Percentiles rank a stretch among this genome's conserved stretches.
Evolutionary conservation across 2,797 vertebrate genomes (phyloP).

Genomic region (Gadopsis bispinosus): DNA sequence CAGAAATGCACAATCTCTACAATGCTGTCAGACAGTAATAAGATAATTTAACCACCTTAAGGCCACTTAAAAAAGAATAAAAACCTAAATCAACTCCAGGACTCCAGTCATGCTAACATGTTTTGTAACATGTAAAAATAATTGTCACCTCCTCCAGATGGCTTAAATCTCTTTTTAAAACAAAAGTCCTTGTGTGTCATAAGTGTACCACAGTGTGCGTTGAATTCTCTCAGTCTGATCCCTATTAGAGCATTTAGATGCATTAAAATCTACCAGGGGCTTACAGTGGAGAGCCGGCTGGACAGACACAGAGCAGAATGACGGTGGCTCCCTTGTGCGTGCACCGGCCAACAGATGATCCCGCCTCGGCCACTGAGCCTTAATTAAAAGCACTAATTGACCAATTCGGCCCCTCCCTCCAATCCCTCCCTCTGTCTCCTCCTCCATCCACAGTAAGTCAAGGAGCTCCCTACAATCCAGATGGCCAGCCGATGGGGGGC

Average conservation of each 20-base stretch:
- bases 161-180: constrained; percentile 35
- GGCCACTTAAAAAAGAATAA: not conserved
- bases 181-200: constrained; percentile 22
- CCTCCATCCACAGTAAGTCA: constrained; percentile 94
- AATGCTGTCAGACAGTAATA: not conserved
- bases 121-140: constrained; percentile 3
- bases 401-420: constrained; percentile 78
- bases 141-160: constrained; percentile 32
- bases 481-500: constrained; percentile 99
- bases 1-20: no score
- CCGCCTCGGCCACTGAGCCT: constrained; percentile 81
- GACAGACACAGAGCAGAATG: constrained; percentile 43
- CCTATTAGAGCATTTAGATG: constrained; percentile 60
- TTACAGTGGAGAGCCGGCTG: constrained; percentile 44
- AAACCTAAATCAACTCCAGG: not conserved
- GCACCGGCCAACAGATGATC: constrained; percentile 81
- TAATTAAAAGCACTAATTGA: constrained; percentile 90
- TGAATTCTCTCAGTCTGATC: constrained; percentile 50
- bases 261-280: constrained; percentile 64
- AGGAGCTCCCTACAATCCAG: constrained; percentile 98
- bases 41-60: not conserved
- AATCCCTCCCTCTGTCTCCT: constrained; percentile 64
- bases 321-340: constrained; percentile 69
- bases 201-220: constrained; percentile 24
- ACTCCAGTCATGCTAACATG: not conserved